Evolutionary conservation across 1,140 invertebrate genomes (phyloP).

Genomic region (Artemia franciscana): DNA sequence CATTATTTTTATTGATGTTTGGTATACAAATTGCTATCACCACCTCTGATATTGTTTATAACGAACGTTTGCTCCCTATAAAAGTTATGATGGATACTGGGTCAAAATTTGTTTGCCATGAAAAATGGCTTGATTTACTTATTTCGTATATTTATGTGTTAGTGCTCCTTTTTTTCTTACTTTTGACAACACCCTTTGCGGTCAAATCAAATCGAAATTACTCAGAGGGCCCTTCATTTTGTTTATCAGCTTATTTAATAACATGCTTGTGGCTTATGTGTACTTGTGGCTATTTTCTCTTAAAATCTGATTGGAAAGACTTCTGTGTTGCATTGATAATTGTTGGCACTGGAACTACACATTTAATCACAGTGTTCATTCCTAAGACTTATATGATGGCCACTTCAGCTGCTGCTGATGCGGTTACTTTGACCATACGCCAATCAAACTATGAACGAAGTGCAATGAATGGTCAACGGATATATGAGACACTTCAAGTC

Average conservation of each 20-base stretch:
- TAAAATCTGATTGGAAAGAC: neutral
- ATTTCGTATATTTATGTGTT: neutral
- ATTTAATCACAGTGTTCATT: neutral
- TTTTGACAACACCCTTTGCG: neutral
- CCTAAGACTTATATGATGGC: neutral
- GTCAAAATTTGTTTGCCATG: neutral
- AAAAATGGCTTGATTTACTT: neutral
- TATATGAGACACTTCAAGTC: neutral
- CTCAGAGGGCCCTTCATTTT: neutral
- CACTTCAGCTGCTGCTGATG: neutral
- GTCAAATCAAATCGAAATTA: neutral
- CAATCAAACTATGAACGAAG: neutral
- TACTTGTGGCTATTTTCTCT: neutral
- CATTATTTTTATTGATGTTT: neutral
- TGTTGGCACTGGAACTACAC: neutral
- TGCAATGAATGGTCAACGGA: neutral
- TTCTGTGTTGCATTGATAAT: neutral
- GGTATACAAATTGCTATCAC: neutral
- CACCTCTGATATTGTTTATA: neutral
- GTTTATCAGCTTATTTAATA: neutral
- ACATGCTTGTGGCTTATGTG: neutral
- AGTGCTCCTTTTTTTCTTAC: neutral
- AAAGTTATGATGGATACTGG: neutral
- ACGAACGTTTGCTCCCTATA: neutral
- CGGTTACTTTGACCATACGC: neutral